Base-by-base conservation (phyloP, 2,888 invertebrate species). In the Trachelus iudaicus region DNA sequence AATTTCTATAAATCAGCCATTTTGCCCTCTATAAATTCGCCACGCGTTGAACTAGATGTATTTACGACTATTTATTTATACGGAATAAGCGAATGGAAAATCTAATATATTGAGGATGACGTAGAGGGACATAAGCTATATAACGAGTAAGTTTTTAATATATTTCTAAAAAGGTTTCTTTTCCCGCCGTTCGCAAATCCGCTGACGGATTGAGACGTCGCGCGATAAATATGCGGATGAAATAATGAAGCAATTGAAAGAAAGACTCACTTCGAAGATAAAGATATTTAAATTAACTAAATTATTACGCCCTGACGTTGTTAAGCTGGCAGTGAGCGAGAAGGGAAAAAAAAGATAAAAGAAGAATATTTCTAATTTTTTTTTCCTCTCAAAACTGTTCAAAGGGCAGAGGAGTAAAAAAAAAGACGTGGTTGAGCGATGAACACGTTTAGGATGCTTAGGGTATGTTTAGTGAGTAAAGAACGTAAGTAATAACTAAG, bases 41-140 rank as follows among this genome's bases (percentile, higher is more conserved):
- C 73, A 73, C 76, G 37, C 76, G 79, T 76, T 79, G 79, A 79
- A 77, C 69, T 80, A 79, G 81, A 85, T 87, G 84, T 87, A 87
- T 87, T 87, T 87, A 87, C 83, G 83, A 86, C 83, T 87, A 88
- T 89, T 88, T 88, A 85, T 89, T 89, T 87, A 84, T 83, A 87
- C 83, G 84, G 83, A 83, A 80, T 86, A 83, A 86, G 85, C 77
- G 82, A 82, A 82, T 79, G 85, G 82, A 83, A 84, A 83, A 88
- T 87, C 85, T 87, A 87, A 87, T 89, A 89, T 89, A 88, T 87
- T 86, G 83, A 88, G 82, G 80, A 88, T 85, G 84, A 88, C 85
- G 83, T 84, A 84, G 83, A 84, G 78, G 84, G 75, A 81, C 81
- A 80, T 86, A 82, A 84, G 82, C 81, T 82, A 81, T 69, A 73